Evolutionary conservation across 1,140 invertebrate species (phyloP).

Genomic region (Uloborus diversus): DNA sequence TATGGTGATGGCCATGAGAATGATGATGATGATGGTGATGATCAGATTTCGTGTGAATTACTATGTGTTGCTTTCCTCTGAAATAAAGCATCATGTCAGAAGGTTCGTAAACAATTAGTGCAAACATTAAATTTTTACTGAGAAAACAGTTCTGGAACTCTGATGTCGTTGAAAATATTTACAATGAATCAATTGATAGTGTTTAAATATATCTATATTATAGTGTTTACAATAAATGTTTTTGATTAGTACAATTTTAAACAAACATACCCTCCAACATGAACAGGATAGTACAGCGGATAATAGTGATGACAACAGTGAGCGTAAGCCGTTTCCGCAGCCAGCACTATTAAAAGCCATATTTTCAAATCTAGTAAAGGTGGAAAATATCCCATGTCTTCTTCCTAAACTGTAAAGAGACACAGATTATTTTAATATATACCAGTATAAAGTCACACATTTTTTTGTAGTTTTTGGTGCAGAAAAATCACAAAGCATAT

Average conservation of each 20-base stretch:
- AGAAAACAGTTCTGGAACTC: background rate
- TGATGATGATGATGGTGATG: too few species aligned
- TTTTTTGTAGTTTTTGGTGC: too few species aligned
- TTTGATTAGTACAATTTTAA: too few species aligned
- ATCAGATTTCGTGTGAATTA: conserved; percentile 23
- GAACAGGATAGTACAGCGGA: conserved; percentile 30
- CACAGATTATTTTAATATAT: too few species aligned
- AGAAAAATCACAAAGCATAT: too few species aligned
- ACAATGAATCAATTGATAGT: too few species aligned
- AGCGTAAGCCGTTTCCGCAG: background rate
- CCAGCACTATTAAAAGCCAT: background rate
- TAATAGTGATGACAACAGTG: conserved; percentile 3
- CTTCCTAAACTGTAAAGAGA: too few species aligned
- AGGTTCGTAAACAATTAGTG: background rate
- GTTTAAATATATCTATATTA: too few species aligned
- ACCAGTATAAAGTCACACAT: too few species aligned
- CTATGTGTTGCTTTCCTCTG: background rate
- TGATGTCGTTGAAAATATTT: too few species aligned
- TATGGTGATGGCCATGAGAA: conserved; percentile 14
- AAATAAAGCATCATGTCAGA: background rate
- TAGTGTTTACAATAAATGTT: too few species aligned
- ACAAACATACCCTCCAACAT: conserved; percentile 36
- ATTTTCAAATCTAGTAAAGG: conserved; percentile 9
- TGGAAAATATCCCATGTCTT: background rate
- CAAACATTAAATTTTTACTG: background rate